These are phyloP conservation scores for Pseudococcus viburni DNA, from an alignment of 2,888 invertebrate genomes.

Conservation along the genomic window DNA sequence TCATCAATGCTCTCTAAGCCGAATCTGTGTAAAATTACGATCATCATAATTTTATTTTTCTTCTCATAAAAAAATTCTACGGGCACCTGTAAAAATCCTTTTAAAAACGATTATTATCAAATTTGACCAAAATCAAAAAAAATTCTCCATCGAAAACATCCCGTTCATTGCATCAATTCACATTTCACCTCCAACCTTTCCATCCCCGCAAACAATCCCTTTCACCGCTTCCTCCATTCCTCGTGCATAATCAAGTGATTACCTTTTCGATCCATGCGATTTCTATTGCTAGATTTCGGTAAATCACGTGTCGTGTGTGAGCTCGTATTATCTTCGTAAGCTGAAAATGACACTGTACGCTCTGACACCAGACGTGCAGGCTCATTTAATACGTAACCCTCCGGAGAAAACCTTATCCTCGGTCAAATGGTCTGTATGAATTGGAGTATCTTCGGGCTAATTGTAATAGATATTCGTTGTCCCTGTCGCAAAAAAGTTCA, in stretches of 20 bases:
- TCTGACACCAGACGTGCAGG: not conserved
- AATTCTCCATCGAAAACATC: too few species aligned
- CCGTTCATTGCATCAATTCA: not conserved
- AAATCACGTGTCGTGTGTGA: not conserved
- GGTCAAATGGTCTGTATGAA: not conserved
- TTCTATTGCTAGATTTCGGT: not conserved
- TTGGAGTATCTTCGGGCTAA: conserved; percentile 22
- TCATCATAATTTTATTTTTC: too few species aligned
- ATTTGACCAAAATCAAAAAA: too few species aligned
- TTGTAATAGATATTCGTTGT: conserved; percentile 10
- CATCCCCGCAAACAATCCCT: not conserved
- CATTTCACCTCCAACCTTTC: too few species aligned
- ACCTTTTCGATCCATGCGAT: conserved; percentile 2
- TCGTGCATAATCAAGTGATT: not conserved
- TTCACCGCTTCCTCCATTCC: not conserved
- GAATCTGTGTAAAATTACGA: too few species aligned
- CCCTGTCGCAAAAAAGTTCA: not conserved
- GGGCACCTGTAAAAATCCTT: too few species aligned
- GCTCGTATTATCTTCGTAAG: not conserved
- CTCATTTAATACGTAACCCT: not conserved
- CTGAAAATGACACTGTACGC: not conserved
- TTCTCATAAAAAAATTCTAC: too few species aligned
- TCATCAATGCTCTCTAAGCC: too few species aligned
- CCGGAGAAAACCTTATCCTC: not conserved
- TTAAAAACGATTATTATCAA: too few species aligned